Evolutionary conservation across 2,113 vertebrate genomes (phyloP).

Genomic region (Toxostoma redivivum): DNA sequence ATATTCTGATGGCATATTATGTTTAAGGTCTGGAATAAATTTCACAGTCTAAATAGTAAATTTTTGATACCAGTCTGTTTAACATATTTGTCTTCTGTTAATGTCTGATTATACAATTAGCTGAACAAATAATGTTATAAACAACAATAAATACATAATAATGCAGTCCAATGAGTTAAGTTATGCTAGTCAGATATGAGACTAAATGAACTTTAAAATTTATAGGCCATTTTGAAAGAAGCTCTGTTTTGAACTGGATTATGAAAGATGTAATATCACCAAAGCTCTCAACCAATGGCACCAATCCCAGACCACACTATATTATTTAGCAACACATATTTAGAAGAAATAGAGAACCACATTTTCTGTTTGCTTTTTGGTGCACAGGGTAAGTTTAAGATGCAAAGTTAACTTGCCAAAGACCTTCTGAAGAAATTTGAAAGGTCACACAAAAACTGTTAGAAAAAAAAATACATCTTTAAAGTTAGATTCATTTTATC

Average conservation of each 20-base stretch:
- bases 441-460: background rate
- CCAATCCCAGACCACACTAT: background rate
- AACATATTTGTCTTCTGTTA: background rate
- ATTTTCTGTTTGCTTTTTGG: background rate
- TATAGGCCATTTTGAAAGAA: background rate
- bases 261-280: background rate
- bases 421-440: background rate
- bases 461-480: background rate
- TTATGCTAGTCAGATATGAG: background rate
- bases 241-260: background rate
- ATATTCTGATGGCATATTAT: background rate
- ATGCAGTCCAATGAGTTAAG: background rate
- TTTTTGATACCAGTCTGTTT: background rate
- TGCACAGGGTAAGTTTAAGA: background rate
- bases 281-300: background rate
- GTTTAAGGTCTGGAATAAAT: background rate
- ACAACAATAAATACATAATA: background rate
- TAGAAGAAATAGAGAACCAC: accelerated
- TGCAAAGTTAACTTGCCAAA: background rate
- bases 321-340: background rate
- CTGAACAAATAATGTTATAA: background rate
- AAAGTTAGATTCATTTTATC: background rate
- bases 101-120: background rate
- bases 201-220: background rate
- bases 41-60: background rate